Percentiles rank a stretch among this genome's conserved stretches.
Evolutionary conservation across 2,113 vertebrate species (phyloP).

Genomic region (Nothocercus julius): DNA sequence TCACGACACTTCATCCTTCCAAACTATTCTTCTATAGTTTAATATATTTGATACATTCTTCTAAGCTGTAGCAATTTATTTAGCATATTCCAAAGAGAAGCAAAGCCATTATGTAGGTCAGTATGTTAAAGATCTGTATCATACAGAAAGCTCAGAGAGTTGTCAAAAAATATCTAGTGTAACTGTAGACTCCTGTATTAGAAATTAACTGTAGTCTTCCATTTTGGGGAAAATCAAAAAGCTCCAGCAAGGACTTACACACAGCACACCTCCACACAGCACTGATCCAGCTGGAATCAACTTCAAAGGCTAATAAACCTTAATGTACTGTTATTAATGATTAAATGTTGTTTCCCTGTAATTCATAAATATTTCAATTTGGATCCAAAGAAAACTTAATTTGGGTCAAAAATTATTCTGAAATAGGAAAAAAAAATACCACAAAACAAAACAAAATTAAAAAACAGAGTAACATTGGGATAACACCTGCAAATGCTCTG

Average conservation of each 20-base stretch:
- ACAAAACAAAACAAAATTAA: neutral
- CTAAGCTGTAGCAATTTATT: neutral
- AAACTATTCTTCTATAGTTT: neutral
- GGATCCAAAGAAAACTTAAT: neutral
- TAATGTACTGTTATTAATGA: neutral
- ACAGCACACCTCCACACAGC: neutral
- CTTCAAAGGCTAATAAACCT: neutral
- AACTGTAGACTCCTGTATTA: neutral
- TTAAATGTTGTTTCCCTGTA: neutral
- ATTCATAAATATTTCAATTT: neutral
- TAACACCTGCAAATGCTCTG: accelerated
- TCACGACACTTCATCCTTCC: neutral
- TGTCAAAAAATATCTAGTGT: neutral
- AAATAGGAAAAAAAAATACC: neutral
- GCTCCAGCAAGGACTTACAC: neutral
- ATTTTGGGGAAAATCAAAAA: neutral
- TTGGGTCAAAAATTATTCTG: neutral
- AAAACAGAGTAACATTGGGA: neutral
- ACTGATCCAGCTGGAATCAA: neutral
- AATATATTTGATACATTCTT: neutral
- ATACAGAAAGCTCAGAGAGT: neutral
- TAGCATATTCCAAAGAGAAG: neutral
- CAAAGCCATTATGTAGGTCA: neutral
- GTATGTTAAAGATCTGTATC: neutral
- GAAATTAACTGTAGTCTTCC: neutral